Base-by-base conservation (phyloP, 2,113 vertebrate species). In the Gymnorhina tibicen region DNA sequence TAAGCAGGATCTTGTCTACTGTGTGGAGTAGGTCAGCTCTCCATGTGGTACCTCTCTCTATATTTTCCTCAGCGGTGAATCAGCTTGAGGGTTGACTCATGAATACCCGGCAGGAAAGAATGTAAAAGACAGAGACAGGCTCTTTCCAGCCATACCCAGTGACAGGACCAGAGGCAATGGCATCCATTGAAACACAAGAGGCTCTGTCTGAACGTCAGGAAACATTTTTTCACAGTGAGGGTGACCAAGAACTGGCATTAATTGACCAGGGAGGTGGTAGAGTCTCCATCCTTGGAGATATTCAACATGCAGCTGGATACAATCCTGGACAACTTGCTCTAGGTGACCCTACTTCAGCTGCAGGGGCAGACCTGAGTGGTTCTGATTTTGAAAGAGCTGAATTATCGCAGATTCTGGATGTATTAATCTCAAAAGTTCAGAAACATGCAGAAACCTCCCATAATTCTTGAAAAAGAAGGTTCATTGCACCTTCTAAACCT, bases 391-490 rank as follows among this genome's bases (percentile, higher is more conserved):
- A 52, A 77, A 64, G 47, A 42, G 19, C 23, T 63, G 22, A 9
- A 10, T 63, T 81, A 21, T 47, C 42, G 74, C 33, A 70, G n/a
- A 33, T 52, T 52, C 27, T 70, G 33, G 17, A 20, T 58, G 18
- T 12, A 30, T 66, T 69, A 0, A 0, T 50, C 46, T 80, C 37
- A 52, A 69, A 64, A 23, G 1, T 47, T n/a, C 1, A 1, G 18
- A 91, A 83, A 52, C 32, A 33, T 41, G 35, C 26, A 64, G 56
- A 50, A 90, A 63, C 41, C 17, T 42, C 35, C 5, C 3, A 6
- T 23, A 79, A 30, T 37, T 88, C 27, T 68, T 41, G 47, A 27
- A 87, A 73, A 64, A 76, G 33, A 39, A 76, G 7, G 6, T 55
- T 78, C 55, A 26, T 50, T 76, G n/a, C 19, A n/a, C 24, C n/a